These are phyloP conservation scores for Caenorhabditis macrosperma DNA, from an alignment of 2,888 invertebrate genomes.

Conservation along the genomic window DNA sequence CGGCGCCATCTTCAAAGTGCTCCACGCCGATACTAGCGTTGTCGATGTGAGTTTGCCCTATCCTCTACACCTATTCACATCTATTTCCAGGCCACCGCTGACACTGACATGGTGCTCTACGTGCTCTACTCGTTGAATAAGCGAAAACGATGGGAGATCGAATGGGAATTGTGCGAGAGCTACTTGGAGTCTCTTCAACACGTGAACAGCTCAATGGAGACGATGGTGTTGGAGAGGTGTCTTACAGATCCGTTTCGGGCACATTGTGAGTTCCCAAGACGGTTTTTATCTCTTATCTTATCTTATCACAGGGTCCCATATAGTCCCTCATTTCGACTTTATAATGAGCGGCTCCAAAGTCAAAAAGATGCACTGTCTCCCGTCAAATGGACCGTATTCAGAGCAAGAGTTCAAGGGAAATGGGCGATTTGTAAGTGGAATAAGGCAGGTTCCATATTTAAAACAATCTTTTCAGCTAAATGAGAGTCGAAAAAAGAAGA, in stretches of 20 bases:
- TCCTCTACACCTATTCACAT: background rate
- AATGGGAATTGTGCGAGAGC: background rate
- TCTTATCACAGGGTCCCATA: background rate
- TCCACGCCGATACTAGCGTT: background rate
- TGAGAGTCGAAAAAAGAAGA: background rate
- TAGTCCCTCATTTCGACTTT: background rate
- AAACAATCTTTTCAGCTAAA: background rate
- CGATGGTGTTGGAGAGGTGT: background rate
- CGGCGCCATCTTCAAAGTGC: background rate
- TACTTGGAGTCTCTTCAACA: background rate
- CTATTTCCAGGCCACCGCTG: background rate
- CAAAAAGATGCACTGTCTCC: background rate
- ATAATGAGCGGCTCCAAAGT: background rate
- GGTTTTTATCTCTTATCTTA: too few species aligned
- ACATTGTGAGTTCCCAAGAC: background rate
- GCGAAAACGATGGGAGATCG: background rate
- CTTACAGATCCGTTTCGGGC: background rate
- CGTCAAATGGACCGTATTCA: background rate
- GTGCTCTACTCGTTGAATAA: conserved; percentile 3
- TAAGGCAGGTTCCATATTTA: too few species aligned
- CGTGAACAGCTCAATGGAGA: background rate
- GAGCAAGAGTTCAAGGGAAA: background rate
- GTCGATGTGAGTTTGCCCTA: background rate
- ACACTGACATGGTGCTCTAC: conserved; percentile 1
- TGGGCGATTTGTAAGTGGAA: background rate